Conservation (phyloP, 2,797 vertebrate species). For the Acomys russatus region DNA sequence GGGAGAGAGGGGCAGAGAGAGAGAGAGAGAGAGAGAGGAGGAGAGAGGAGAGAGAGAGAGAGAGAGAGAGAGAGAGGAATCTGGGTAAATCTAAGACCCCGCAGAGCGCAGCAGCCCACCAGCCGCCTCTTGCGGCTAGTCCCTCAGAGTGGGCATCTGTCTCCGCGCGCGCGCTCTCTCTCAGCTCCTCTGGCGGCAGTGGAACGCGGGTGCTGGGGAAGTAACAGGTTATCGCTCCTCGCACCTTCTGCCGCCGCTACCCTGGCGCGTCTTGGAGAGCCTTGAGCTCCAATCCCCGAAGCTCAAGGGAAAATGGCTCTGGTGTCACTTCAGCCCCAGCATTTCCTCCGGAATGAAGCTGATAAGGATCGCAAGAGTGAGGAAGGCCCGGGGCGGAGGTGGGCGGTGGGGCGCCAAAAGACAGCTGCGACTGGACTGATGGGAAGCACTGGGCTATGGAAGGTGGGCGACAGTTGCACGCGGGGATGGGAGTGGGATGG, state of each 20-base stretch:
- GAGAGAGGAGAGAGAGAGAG: background rate
- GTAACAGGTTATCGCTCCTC: conserved; percentile 89
- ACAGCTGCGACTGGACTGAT: background rate
- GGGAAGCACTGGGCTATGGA: background rate
- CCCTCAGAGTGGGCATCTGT: background rate
- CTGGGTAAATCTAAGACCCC: background rate
- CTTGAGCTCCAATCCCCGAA: background rate
- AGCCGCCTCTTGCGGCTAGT: background rate
- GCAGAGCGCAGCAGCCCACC: background rate
- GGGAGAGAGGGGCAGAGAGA: background rate
- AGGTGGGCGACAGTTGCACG: background rate
- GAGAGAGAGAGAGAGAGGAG: background rate
- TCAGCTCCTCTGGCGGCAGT: background rate
- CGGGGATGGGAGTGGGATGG: rapidly evolving
- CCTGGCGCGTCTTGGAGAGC: background rate
- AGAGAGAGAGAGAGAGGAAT: background rate
- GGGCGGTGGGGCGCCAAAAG: background rate
- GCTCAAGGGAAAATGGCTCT: background rate
- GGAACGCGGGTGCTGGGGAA: conserved; percentile 76
- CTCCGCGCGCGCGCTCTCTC: background rate
- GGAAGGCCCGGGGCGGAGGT: background rate
- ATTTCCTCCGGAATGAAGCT: background rate
- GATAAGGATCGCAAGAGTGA: background rate
- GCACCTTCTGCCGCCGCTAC: conserved; percentile 19
- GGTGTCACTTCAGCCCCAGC: background rate